Evolutionary conservation across 64 coral and sea anemone species (phyloP), one percentile per base, ranked within the genome.

Genomic region (Trachythela sp.): DNA sequence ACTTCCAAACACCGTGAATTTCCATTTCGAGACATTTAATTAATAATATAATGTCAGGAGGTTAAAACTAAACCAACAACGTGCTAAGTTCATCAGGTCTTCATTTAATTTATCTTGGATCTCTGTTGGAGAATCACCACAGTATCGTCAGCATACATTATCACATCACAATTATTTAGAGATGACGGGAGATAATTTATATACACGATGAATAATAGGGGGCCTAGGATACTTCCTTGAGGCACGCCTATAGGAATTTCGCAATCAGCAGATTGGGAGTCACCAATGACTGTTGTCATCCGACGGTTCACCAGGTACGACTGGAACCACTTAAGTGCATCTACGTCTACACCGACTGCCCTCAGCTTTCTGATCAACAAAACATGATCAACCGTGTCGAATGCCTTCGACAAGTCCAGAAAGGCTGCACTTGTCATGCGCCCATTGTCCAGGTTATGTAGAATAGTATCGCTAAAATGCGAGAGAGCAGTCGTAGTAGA

Each of bases 21-120:
- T 88, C 54, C 54, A 88, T 56, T 88, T 88, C 70, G 87, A 35
- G 34, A 56, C 87, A 88, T 88, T 88, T n/a, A n/a, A n/a, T n/a
- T n/a, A n/a, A n/a, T n/a, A n/a, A n/a, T n/a, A n/a, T 72, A 88
- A 3, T 40, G 87, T 88, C 87, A 88, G 56, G 38, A 88, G 10
- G 70, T 88, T 88, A 71, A 2, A 88, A 13, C 70, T 88, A 52
- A 88, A 88, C 68, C 68, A 88, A 39, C 31, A 84, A 37, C n/a
- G n/a, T n/a, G 87, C 70, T 27, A 88, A 56, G 70, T 88, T 1
- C 70, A 27, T 52, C 30, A 88, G 2, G n/a, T 88, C 87, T 56
- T 3, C 54, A 56, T 88, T 88, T 34, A 88, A 56, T 3, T 52
- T 56, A 24, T 88, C 38, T 2, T 27, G 27, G 39, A 88, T 88